Base-by-base conservation (phyloP, 2,797 vertebrate genomes). In the Molossus molossus region DNA sequence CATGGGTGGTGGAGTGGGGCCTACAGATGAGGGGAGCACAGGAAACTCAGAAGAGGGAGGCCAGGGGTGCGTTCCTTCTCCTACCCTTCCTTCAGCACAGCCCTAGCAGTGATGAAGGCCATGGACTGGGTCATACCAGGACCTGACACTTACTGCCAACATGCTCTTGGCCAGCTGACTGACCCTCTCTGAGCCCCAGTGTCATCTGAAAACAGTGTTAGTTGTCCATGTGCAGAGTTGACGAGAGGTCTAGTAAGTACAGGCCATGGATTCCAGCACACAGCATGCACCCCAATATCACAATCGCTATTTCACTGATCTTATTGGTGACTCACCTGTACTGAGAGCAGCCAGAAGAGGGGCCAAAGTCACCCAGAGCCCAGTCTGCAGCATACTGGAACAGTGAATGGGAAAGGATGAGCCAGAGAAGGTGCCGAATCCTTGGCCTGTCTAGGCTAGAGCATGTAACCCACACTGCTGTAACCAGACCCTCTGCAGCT, bases 321-420 rank as follows among this genome's bases (percentile, higher is more conserved):
- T 69, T 27, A 48, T 48, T n/a, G 13, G 64, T 13, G 55, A 94
- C 95, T 90, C 62, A 97, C 89, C 87, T 91, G 89, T 6, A 17
- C 13, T 50, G 70, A 91, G 3, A 5, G 11, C 23, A 14, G 57
- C 21, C 11, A 96, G 57, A 12, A 96, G 72, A 67, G 27, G 53
- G 67, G 23, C 27, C 33, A 84, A 40, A 20, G 23, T 17, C n/a
- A 89, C 6, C 83, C 93, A 95, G 76, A 94, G 55, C 21, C 45
- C 3, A 33, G 33, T 58, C 23, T 21, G 83, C n/a, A 8, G n/a
- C 87, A 94, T 97, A 53, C 60, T 84, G 73, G 45, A 48, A 18
- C 9, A 14, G 40, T 12, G 33, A 25, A 29, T 0, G 9, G 25
- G 3, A 80, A 64, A 60, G 15, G 0, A 64, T n/a, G 15, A 29